Evolutionary conservation across 2,113 vertebrate species (phyloP).

Genomic region (Myotis brandtii): DNA sequence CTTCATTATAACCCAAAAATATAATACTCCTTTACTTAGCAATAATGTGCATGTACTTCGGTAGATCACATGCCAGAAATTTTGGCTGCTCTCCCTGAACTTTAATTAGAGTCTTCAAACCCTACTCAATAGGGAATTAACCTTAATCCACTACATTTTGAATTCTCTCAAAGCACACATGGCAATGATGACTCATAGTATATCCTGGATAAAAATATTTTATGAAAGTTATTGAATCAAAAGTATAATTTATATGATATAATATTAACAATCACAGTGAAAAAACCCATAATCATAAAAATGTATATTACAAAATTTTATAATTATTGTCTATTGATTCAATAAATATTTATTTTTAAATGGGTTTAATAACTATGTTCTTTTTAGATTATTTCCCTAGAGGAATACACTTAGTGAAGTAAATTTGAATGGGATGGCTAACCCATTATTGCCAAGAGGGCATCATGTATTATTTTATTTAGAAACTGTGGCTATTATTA

Average conservation of each 20-base stretch:
- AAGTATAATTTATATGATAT: not conserved
- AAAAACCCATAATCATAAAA: not conserved
- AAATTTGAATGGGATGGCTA: not conserved
- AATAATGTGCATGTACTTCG: not conserved
- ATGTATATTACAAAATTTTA: not conserved
- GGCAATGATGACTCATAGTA: not conserved
- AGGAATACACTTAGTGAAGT: not conserved
- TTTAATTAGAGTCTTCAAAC: constrained; percentile 65
- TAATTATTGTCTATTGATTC: not conserved
- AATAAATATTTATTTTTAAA: not conserved
- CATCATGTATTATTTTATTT: not conserved
- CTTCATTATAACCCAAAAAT: not conserved
- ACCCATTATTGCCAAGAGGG: not conserved
- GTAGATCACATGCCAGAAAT: not conserved
- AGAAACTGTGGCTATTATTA: not conserved
- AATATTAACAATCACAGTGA: not conserved
- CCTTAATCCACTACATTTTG: not conserved
- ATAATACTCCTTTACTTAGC: not conserved
- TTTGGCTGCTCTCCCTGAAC: constrained; percentile 35
- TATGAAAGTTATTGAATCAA: not conserved
- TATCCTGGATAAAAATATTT: not conserved
- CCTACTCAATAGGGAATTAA: constrained; percentile 42
- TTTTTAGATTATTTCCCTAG: not conserved
- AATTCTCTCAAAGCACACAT: not conserved
- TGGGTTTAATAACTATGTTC: not conserved